Evolutionary conservation across 2,113 vertebrate genomes (phyloP), one percentile per base, ranked within the genome.

Genomic region (Alces alces): DNA sequence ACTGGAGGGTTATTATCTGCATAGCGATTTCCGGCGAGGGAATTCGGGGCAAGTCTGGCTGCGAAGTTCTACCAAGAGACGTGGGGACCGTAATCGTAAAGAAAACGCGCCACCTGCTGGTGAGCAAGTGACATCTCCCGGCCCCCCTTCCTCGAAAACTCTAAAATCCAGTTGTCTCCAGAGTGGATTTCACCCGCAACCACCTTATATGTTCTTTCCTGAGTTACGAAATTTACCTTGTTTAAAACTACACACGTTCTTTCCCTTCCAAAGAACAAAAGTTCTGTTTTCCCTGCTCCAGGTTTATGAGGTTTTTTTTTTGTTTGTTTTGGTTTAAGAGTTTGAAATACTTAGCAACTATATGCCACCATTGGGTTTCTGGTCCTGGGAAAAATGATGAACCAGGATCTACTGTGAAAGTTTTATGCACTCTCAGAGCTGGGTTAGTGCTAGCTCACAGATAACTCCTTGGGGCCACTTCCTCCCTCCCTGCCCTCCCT

Each of bases 41-140:
- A 90, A 58, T 57, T 61, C 57, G 2, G 47, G 79, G 50, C 55
- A 15, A 12, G 86, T 50, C 96, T 50, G 70, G 58, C 76, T 33
- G 60, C 45, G 54, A 90, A 0, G 92, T 52, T 94, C n/a, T 16
- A 7, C 8, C 1, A 7, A 2, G 21, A 2, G 21, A 0, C 11
- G 19, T 23, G 1, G 30, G 6, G 47, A 85, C 23, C 0, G 33
- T 96, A 99, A 99, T 98, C 96, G 92, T 99, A 96, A 99, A 98
- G 98, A 98, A 98, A 98, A 98, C 98, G 95, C 98, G 98, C 99
- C 99, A 99, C 98, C 99, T 99, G 97, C 98, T 98, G 99, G 98
- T 80, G 23, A 92, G 30, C 3, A 0, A 1, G 25, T 9, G 50
- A 23, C 66, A 23, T 17, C 50, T 52, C 23, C 15, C 0, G 17